These are phyloP conservation scores for Elephas maximus DNA, from an alignment of 2,113 vertebrate species.

Conservation along the genomic window DNA sequence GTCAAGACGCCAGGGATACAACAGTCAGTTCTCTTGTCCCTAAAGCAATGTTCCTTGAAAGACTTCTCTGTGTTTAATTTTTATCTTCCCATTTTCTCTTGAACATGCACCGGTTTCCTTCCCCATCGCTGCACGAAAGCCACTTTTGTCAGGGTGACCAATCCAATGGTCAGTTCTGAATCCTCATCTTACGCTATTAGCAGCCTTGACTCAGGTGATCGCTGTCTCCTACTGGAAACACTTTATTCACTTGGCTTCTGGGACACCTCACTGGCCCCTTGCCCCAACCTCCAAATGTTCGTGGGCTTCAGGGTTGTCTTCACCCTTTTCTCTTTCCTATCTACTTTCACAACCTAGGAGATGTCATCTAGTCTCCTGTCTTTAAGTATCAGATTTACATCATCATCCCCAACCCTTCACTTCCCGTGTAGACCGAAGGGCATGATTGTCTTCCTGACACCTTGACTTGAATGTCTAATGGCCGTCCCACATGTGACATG, in stretches of 20 bases:
- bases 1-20: background rate
- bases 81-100: background rate
- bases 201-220: background rate
- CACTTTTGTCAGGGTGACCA: background rate
- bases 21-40: background rate
- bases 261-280: background rate
- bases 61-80: background rate
- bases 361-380: background rate
- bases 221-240: background rate
- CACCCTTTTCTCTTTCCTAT: background rate
- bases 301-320: background rate
- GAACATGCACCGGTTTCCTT: background rate
- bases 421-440: background rate
- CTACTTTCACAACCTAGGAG: background rate
- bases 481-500: background rate
- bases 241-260: background rate
- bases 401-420: background rate
- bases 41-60: background rate
- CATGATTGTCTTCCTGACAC: background rate
- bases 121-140: background rate
- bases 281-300: background rate
- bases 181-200: background rate
- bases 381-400: background rate
- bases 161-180: background rate
- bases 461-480: background rate